Percentiles rank a stretch among this genome's conserved stretches.
Conservation (phyloP, 1,140 invertebrate genomes). For the Aphis craccivora region DNA sequence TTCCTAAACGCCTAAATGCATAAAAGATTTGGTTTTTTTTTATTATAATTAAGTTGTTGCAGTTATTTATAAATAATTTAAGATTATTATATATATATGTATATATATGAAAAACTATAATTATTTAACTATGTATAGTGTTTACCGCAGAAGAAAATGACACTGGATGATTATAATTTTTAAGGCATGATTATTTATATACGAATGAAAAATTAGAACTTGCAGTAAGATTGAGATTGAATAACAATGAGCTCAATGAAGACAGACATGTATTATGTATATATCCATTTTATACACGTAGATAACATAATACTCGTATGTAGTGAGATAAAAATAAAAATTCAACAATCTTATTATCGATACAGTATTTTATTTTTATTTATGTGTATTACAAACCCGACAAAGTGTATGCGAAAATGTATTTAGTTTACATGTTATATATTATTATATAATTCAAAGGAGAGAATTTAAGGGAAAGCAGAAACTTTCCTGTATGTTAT, state of each 20-base stretch:
- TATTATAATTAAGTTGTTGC: background rate
- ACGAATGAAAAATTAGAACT: background rate
- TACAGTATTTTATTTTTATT: background rate
- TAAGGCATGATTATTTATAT: background rate
- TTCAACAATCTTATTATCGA: background rate
- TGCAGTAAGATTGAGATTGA: too few relatives aligned
- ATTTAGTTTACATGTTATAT: background rate
- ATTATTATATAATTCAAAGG: too few relatives aligned
- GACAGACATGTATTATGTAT: too few relatives aligned
- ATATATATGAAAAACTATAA: background rate
- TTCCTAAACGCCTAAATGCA: background rate
- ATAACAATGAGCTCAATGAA: background rate
- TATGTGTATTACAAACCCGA: background rate
- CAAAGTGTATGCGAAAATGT: background rate
- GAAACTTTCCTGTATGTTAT: background rate
- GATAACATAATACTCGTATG: background rate
- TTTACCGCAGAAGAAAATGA: fast-evolving
- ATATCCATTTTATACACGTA: background rate
- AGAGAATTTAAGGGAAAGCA: background rate
- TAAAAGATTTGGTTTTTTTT: background rate
- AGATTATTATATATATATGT: background rate
- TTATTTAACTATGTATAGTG: background rate
- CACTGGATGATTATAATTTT: background rate
- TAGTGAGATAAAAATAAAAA: background rate
- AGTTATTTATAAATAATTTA: background rate